Conservation (phyloP, 2,888 invertebrate genomes). For the Congeria kusceri region DNA sequence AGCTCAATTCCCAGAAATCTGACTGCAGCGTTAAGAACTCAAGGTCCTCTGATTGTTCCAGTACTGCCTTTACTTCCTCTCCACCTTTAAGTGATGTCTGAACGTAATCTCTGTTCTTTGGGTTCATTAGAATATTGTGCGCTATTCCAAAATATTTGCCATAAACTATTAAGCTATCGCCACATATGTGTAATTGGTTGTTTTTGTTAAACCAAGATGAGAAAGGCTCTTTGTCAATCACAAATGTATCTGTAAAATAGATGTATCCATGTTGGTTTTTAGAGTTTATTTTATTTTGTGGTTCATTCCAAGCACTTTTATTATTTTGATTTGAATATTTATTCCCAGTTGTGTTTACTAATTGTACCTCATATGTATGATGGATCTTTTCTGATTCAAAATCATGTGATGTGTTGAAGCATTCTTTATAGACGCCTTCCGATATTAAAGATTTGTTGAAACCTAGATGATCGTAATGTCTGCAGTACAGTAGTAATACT, state of each 20-base stretch:
- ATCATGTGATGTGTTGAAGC: too few relatives aligned
- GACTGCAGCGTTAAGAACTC: constrained; percentile 50
- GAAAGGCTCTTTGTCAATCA: constrained; percentile 25
- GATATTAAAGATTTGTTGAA: too few relatives aligned
- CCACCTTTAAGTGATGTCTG: constrained; percentile 53
- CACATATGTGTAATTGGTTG: constrained; percentile 28
- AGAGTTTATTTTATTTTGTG: too few relatives aligned
- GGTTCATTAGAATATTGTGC: constrained; percentile 35
- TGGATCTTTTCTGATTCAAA: too few relatives aligned
- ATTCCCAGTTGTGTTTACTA: too few relatives aligned
- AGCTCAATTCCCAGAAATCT: constrained; percentile 58
- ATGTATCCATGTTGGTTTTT: too few relatives aligned
- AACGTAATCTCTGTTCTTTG: constrained; percentile 16
- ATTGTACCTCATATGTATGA: too few relatives aligned
- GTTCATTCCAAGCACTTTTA: too few relatives aligned
- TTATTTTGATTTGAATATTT: too few relatives aligned
- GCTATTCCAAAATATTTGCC: constrained; percentile 34
- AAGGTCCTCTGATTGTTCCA: constrained; percentile 46
- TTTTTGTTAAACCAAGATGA: constrained; percentile 19
- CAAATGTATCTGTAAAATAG: constrained; percentile 42
- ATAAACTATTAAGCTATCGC: constrained; percentile 31
- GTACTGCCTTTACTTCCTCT: constrained; percentile 48
- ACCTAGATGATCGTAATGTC: too few relatives aligned
- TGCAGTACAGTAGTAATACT: too few relatives aligned
- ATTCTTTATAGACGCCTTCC: too few relatives aligned